Evolutionary conservation across 2,888 invertebrate genomes (phyloP).

Genomic region (Watsonalla cultraria): DNA sequence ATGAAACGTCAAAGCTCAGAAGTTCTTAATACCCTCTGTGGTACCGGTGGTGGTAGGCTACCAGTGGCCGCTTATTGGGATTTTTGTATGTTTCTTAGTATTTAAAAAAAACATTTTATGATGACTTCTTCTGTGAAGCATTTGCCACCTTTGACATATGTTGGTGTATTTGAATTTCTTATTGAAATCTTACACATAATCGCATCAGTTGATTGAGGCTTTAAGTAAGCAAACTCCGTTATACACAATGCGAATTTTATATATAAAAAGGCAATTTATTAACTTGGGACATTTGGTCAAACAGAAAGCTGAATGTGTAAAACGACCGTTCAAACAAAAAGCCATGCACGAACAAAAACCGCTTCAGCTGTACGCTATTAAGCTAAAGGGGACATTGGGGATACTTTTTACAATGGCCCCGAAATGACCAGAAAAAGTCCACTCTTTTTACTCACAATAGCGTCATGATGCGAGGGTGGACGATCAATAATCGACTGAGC

Average conservation of each 20-base stretch:
- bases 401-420: conserved; percentile 69
- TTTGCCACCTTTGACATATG: no score
- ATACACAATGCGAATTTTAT: neutral
- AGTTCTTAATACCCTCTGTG: no score
- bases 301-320: neutral
- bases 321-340: neutral
- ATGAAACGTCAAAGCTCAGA: no score
- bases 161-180: no score
- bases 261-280: neutral
- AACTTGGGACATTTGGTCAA: neutral
- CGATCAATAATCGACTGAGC: conserved; percentile 58
- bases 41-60: no score
- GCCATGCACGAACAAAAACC: conserved; percentile 28
- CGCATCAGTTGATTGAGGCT: no score
- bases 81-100: no score
- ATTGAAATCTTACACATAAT: no score
- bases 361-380: conserved; percentile 67
- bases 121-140: no score
- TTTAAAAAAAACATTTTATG: no score
- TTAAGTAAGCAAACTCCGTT: neutral
- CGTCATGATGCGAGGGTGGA: conserved; percentile 69
- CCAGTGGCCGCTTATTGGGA: no score
- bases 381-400: conserved; percentile 58
- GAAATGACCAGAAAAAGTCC: conserved; percentile 72
- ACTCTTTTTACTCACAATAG: conserved; percentile 67